These are phyloP conservation scores for Antitype chi DNA, from an alignment of 2,888 invertebrate genomes.

Conservation along the genomic window DNA sequence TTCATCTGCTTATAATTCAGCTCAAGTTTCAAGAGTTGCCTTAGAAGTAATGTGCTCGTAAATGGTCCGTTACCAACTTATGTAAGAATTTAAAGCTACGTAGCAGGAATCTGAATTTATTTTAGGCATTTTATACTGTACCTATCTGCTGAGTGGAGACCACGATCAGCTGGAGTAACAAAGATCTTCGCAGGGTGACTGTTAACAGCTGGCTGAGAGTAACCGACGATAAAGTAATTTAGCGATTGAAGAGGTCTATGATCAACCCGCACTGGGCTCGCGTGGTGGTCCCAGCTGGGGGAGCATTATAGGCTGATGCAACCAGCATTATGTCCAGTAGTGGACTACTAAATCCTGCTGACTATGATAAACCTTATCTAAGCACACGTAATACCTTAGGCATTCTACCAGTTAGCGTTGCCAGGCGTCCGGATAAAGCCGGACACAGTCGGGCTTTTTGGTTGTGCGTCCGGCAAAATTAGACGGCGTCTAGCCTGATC, in stretches of 20 bases:
- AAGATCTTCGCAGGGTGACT: too few species aligned
- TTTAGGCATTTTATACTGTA: not conserved
- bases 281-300: too few species aligned
- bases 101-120: constrained; percentile 9
- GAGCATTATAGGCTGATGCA: too few species aligned
- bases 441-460: too few species aligned
- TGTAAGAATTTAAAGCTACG: constrained; percentile 40
- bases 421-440: too few species aligned
- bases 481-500: too few species aligned
- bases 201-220: not conserved
- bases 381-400: not conserved
- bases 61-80: constrained; percentile 36
- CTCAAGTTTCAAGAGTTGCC: constrained; percentile 9
- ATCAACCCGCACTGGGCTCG: too few species aligned
- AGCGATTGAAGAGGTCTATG: not conserved
- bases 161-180: not conserved
- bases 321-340: not conserved
- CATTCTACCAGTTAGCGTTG: too few species aligned
- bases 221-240: not conserved
- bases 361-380: not conserved
- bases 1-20: constrained; percentile 36
- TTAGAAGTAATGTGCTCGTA: constrained; percentile 32
- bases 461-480: too few species aligned
- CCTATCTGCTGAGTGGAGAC: not conserved
- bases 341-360: not conserved